Conservation (phyloP, 2,113 vertebrate genomes). For the Chloropsis cyanopogon region DNA sequence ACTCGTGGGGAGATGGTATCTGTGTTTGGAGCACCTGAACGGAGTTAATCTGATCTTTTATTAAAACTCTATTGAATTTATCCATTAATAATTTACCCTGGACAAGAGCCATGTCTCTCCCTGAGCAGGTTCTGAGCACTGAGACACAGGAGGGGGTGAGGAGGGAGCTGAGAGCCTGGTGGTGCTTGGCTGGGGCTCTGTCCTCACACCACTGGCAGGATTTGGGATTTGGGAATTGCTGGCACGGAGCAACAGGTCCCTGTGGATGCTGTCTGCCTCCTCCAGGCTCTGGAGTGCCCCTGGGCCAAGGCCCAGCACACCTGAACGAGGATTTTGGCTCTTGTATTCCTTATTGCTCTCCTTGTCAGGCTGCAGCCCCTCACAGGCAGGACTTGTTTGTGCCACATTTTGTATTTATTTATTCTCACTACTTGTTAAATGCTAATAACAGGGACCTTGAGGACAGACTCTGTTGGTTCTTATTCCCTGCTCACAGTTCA, state of each 20-base stretch:
- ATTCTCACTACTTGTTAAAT: not conserved
- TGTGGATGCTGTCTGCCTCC: not conserved
- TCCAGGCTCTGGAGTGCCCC: not conserved
- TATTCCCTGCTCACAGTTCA: not conserved
- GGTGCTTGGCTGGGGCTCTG: fast-evolving
- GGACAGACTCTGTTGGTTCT: not conserved
- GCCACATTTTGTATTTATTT: not conserved
- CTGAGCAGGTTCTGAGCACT: not conserved
- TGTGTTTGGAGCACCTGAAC: not conserved
- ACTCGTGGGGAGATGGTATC: not conserved
- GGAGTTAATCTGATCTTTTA: not conserved
- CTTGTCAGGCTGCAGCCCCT: not conserved
- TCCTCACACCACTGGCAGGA: not conserved
- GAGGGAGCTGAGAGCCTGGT: not conserved
- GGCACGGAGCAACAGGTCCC: fast-evolving
- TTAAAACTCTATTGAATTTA: not conserved
- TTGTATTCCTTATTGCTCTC: not conserved
- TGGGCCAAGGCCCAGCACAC: not conserved
- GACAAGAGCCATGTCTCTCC: not conserved
- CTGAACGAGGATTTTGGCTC: not conserved
- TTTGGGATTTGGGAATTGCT: not conserved
- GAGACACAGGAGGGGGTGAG: not conserved
- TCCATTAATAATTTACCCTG: not conserved
- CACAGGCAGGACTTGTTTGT: not conserved
- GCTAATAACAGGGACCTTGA: not conserved